Conservation (phyloP, 2,797 vertebrate species). For the Pangasius macronema region DNA sequence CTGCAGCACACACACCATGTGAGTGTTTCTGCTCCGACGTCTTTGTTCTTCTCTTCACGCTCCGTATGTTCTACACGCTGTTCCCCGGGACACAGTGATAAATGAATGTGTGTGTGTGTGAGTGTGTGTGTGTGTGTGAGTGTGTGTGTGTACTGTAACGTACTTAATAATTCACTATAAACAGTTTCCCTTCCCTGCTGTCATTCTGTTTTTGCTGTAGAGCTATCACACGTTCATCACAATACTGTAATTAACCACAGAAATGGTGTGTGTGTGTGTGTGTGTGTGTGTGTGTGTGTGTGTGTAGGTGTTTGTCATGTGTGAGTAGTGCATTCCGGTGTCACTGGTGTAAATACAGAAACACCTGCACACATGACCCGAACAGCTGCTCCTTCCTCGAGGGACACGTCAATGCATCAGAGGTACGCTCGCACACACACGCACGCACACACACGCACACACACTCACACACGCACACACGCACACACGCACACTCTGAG, state of each 20-base stretch:
- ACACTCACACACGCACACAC: not conserved
- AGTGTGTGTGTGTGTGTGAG: conserved; percentile 25
- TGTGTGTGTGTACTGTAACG: conserved; percentile 59
- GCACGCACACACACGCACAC: conserved; percentile 13
- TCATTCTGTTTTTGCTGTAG: not conserved
- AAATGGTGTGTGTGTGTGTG: conserved; percentile 10
- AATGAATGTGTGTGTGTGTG: not conserved
- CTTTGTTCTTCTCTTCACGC: not conserved
- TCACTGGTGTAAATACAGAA: conserved; percentile 98
- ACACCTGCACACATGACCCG: conserved; percentile 93
- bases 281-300: conserved; percentile 33
- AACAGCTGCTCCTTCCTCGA: conserved; percentile 95
- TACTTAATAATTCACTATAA: not conserved
- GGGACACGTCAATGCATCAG: conserved; percentile 89
- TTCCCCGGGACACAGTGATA: not conserved
- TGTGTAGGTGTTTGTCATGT: conserved; percentile 89
- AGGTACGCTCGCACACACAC: conserved; percentile 68
- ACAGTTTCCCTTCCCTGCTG: not conserved
- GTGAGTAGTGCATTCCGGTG: conserved; percentile 94
- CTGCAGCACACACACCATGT: conserved; percentile 96
- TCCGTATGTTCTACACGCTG: not conserved
- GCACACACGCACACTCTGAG: conserved; percentile 1
- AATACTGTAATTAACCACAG: not conserved
- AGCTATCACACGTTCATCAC: not conserved
- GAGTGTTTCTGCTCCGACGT: conserved; percentile 65